These are phyloP conservation scores for Drosophila mauritiana DNA, from an alignment of 1,140 invertebrate genomes.

Conservation along the genomic window DNA sequence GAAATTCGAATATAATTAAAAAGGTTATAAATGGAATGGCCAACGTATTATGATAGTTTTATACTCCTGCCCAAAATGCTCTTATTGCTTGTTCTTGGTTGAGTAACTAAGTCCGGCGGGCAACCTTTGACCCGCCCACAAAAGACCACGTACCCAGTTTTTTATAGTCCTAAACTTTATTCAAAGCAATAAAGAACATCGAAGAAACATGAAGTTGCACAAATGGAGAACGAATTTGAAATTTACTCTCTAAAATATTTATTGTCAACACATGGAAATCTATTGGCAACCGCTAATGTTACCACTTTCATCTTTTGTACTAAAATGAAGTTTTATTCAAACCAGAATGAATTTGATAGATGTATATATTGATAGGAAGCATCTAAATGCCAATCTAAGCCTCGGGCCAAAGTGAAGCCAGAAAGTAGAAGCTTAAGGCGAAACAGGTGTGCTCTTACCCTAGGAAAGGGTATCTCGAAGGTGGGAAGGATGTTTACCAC, in stretches of 20 bases:
- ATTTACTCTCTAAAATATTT: constrained; percentile 3
- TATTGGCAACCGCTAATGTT: no score
- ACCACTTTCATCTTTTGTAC: no score
- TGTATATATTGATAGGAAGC: background rate
- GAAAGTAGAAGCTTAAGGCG: background rate
- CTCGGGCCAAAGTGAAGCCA: background rate
- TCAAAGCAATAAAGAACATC: constrained; percentile 2
- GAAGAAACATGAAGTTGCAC: background rate
- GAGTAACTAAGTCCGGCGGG: constrained; percentile 16
- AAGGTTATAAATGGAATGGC: constrained; percentile 8
- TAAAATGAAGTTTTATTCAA: no score
- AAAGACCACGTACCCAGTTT: constrained; percentile 6
- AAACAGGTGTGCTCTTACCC: background rate
- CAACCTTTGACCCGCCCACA: constrained; percentile 42
- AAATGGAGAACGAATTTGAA: background rate
- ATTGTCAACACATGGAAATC: no score
- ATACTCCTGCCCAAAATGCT: constrained; percentile 16
- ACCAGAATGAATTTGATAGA: no score
- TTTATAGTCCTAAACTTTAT: constrained; percentile 35
- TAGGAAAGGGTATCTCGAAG: constrained; percentile 16
- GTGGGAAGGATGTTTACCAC: constrained; percentile 42
- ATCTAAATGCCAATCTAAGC: background rate
- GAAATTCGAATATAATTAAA: constrained; percentile 16
- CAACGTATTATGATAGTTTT: background rate
- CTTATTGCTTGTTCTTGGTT: constrained; percentile 62